Evolutionary conservation across 2,113 vertebrate species (phyloP), one percentile per base, ranked within the genome.

Genomic region (Chionis minor): DNA sequence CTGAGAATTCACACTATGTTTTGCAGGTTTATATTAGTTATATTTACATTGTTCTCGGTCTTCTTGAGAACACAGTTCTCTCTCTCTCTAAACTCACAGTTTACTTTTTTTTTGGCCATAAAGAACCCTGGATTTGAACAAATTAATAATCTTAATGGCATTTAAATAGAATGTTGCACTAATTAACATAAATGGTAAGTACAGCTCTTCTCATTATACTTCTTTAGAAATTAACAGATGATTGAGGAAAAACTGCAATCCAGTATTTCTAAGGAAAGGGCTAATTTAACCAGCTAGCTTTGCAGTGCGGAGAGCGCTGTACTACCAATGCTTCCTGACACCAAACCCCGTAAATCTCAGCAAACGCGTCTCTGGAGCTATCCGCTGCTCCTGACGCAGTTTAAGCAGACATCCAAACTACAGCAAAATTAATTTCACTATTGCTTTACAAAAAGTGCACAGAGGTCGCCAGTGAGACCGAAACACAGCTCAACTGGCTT

Each of bases 1-100:
- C 73, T 65, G 88, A 61, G 65, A 55, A 38, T 1, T 7, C 82
- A 20, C 79, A 2, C 22, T 10, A 3, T 0, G 4, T 0, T 27
- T 3, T 49, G 40, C 30, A 86, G 51, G 17, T 28, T 67, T 15
- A 0, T 7, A 5, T 2, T 7, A 52, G 54, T 7, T 11, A 10
- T 4, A 30, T 61, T 74, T 12, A 32, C 26, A 1, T 16, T 35
- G 45, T 11, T 42, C 88, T n/a, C 85, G 14, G 24, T 6, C 14
- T 0, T 14, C 67, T 5, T 6, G 59, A 93, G 63, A 88, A 44
- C 14, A 11, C 3, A 0, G 38, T 38, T 38, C 38, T 38, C 38
- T 38, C 38, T 38, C 38, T 38, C 38, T 38, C 38, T 38, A 38
- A 38, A 38, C 38, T 38, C 38, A 38, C 38, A 38, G 38, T 38